Evolutionary conservation across 2,888 invertebrate species (phyloP), one percentile per base, ranked within the genome.

Genomic region (Gortyna flavago): DNA sequence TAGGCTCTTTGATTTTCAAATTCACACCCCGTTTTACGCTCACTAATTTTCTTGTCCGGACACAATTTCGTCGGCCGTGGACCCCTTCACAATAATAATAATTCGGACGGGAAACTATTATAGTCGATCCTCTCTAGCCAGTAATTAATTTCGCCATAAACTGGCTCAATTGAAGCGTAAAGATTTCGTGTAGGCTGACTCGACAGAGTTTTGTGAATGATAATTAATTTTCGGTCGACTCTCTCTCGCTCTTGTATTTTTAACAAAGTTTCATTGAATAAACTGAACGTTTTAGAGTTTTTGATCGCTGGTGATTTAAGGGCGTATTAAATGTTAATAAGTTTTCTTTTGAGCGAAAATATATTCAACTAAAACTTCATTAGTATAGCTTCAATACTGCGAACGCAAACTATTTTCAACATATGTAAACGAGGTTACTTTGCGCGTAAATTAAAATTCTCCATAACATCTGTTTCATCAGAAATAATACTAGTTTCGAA

Each of bases 21-120:
- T 96, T 96, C 95, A 94, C 96, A 96, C 96, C 96, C 96, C 92
- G 95, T 94, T 96, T 96, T 95, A 96, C 96, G 96, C 96, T 95
- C 94, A 95, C 95, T 96, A 96, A 96, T 96, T 96, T 96, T 96
- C 96, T 96, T 96, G 96, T 95, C 96, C 96, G 96, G 96, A 95
- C 96, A 96, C 96, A 96, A 96, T 96, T 95, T 95, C 92, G 93
- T 88, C 91, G 92, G 90, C 88, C 81, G 85, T 86, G 85, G 88
- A 86, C 87, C 92, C 95, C 94, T 93, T 95, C 96, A 94, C 95
- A 95, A 96, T 96, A 96, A 96, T 96, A 96, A 96, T 95, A 96
- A 96, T 96, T 95, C 95, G 93, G 93, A 91, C 90, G 94, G 93
- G 95, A 95, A 96, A 96, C 96, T 96, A 96, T 96, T 95, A 96